Percentiles rank a stretch among this genome's conserved stretches.
phyloP scores from a whole-genome alignment of 2,888 invertebrate genomes.

The Acronicta aceris region DNA sequence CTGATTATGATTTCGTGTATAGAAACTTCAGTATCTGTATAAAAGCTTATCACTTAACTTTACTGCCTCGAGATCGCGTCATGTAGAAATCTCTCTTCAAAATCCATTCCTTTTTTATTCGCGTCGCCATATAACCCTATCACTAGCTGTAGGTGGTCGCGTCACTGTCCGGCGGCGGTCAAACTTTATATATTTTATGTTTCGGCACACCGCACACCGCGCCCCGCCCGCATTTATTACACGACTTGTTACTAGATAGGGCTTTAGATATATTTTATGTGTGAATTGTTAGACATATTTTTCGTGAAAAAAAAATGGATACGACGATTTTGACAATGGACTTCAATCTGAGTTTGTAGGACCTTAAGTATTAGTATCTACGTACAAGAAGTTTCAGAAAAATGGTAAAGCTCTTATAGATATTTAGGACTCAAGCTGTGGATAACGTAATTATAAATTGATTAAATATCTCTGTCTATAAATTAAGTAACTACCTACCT shows the following conservation, averaged over 20 bases:
- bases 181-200: slow-evolving; percentile 88
- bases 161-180: slow-evolving; percentile 78
- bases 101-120: neutral
- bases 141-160: slow-evolving; percentile 73
- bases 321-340: neutral
- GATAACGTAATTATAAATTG: too few relatives aligned
- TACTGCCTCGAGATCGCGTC: too few relatives aligned
- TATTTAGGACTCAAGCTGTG: too few relatives aligned
- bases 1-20: too few relatives aligned
- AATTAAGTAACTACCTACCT: too few relatives aligned
- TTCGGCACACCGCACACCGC: slow-evolving; percentile 70
- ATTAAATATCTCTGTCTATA: too few relatives aligned
- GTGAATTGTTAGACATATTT: neutral
- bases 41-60: too few relatives aligned
- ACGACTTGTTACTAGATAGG: slow-evolving; percentile 61
- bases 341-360: neutral
- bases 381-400: too few relatives aligned
- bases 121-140: slow-evolving; percentile 67
- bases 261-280: slow-evolving; percentile 38
- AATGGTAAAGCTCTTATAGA: too few relatives aligned
- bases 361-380: too few relatives aligned
- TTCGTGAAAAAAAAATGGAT: neutral
- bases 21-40: too few relatives aligned
- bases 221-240: slow-evolving; percentile 80
- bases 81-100: too few relatives aligned